These are phyloP conservation scores for Cecidostiba fungosa DNA, from an alignment of 2,888 invertebrate genomes.

Conservation along the genomic window DNA sequence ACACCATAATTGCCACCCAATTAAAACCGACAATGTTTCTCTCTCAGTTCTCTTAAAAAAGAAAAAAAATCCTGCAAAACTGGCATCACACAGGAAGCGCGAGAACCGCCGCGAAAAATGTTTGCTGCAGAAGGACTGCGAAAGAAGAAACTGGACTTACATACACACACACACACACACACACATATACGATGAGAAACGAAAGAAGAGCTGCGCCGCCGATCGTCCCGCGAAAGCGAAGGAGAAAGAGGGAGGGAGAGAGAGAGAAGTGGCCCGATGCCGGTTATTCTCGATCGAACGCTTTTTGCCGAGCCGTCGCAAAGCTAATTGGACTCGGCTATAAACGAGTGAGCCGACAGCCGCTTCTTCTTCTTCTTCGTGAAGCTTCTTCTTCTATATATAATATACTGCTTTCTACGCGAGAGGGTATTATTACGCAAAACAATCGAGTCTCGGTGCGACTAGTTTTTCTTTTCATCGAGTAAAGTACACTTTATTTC, in stretches of 20 bases:
- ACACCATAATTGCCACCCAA: conserved; percentile 2
- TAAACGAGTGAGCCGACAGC: conserved; percentile 65
- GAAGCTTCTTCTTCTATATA: conserved; percentile 8
- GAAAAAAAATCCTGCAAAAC: background rate
- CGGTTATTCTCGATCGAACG: conserved; percentile 74
- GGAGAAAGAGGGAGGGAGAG: conserved; percentile 23
- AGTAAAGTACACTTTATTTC: too few species aligned
- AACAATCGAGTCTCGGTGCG: background rate
- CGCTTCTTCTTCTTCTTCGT: conserved; percentile 37
- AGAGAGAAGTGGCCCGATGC: conserved; percentile 64
- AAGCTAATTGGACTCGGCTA: conserved; percentile 73
- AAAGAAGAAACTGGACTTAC: conserved; percentile 4
- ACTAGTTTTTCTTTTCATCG: too few species aligned
- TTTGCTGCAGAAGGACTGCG: background rate
- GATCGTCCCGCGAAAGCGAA: conserved; percentile 10
- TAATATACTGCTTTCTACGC: conserved; percentile 21
- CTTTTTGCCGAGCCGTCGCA: conserved; percentile 72
- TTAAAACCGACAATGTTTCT: conserved; percentile 2
- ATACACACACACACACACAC: background rate
- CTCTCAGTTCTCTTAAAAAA: background rate
- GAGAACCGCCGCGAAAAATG: background rate
- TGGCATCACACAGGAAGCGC: background rate
- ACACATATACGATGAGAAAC: background rate
- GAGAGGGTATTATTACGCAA: conserved; percentile 54
- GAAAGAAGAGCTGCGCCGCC: background rate